Evolutionary conservation across 2,797 vertebrate species (phyloP).

Genomic region (Todus mexicanus): DNA sequence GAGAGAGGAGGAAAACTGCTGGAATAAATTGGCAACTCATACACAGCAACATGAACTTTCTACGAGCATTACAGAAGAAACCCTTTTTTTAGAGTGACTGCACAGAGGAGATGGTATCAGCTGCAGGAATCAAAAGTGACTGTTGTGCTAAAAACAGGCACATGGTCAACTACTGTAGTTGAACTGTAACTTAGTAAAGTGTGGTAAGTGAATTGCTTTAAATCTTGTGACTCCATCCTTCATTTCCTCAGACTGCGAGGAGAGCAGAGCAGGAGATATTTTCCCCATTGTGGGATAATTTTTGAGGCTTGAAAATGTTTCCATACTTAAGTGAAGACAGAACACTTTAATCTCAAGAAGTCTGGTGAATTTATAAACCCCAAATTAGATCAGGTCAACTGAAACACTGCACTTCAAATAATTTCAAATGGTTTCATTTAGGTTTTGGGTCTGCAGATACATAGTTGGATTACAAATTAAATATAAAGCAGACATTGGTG

Average conservation of each 20-base stretch:
- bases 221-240: conserved; percentile 51
- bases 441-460: conserved; percentile 5
- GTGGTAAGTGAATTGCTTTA: conserved; percentile 54
- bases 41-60: conserved; percentile 1
- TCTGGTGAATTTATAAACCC: conserved; percentile 51
- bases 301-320: conserved; percentile 58
- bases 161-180: conserved; percentile 33
- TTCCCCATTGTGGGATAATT: conserved; percentile 49
- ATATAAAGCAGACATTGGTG: conserved; percentile 25
- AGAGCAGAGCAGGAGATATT: conserved; percentile 40
- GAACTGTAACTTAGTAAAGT: conserved; percentile 64
- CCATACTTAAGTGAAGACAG: conserved; percentile 58
- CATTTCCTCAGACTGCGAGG: conserved; percentile 34
- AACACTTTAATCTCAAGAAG: conserved; percentile 46
- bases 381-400: conserved; percentile 62
- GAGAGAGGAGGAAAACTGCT: neutral
- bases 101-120: neutral
- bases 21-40: neutral
- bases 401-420: conserved; percentile 45
- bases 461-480: conserved; percentile 14
- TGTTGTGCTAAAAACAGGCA: conserved; percentile 58
- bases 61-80: neutral
- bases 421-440: conserved; percentile 45
- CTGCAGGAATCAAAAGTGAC: conserved; percentile 13
- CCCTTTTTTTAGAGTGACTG: neutral